phyloP scores from a whole-genome alignment of 2,113 vertebrate species.

The Charadrius vociferus region DNA sequence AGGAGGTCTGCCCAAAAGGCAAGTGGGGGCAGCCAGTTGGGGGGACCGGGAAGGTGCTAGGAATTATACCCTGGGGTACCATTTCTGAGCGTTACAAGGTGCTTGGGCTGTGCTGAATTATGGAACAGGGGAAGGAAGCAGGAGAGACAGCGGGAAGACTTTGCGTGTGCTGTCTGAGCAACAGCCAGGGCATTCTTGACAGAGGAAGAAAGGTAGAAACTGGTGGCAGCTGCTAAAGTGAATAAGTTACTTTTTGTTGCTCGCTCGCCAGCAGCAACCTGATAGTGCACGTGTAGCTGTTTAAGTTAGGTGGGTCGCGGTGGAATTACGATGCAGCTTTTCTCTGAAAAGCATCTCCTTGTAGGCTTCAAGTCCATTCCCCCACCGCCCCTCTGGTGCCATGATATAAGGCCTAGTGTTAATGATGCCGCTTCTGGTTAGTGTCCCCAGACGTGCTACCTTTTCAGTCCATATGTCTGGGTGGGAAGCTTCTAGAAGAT shows the following conservation, averaged over 20 bases:
- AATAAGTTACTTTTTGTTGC: not conserved
- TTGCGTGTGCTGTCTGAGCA: not conserved
- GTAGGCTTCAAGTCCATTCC: not conserved
- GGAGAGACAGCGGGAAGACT: not conserved
- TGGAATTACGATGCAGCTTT: not conserved
- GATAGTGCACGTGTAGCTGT: not conserved
- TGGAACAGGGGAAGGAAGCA: not conserved
- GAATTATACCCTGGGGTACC: not conserved
- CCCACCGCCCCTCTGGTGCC: not conserved
- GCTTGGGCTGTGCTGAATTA: not conserved
- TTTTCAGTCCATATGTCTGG: not conserved
- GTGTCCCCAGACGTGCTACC: not conserved
- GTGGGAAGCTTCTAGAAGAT: not conserved
- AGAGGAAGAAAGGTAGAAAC: slow-evolving; percentile 5
- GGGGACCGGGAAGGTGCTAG: not conserved
- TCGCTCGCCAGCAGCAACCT: not conserved
- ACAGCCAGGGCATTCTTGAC: not conserved
- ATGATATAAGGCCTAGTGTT: not conserved
- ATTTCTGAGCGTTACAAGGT: not conserved
- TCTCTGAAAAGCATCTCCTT: fast-evolving
- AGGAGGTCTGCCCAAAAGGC: slow-evolving; percentile 41
- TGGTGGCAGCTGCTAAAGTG: not conserved
- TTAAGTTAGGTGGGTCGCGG: not conserved
- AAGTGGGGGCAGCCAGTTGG: not conserved
- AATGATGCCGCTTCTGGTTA: not conserved